Conservation (phyloP, 2,797 vertebrate species). For the Alfaro cultratus region DNA sequence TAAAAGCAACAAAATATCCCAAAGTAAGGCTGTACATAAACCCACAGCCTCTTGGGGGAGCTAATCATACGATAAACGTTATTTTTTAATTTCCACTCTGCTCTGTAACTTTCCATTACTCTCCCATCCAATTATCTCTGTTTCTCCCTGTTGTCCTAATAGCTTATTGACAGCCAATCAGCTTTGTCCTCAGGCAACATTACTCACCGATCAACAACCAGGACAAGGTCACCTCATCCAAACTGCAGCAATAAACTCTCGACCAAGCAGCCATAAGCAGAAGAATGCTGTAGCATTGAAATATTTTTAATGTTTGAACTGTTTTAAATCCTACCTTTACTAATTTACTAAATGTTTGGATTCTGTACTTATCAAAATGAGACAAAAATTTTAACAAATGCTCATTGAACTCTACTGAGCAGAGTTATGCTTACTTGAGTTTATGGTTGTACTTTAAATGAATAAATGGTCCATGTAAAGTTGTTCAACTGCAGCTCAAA, state of each 20-base stretch:
- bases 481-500: background rate
- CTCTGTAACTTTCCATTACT: conserved; percentile 18
- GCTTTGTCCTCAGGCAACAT: conserved; percentile 74
- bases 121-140: conserved; percentile 4
- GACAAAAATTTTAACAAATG: background rate
- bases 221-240: conserved; percentile 85
- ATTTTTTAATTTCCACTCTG: background rate
- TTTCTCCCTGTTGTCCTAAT: conserved; percentile 66
- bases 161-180: conserved; percentile 84
- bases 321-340: background rate
- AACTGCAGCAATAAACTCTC: conserved; percentile 20
- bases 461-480: background rate
- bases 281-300: background rate
- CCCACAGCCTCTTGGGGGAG: conserved; percentile 3
- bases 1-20: background rate
- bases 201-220: conserved; percentile 76
- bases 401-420: background rate
- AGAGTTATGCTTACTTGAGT: background rate
- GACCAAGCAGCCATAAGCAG: conserved; percentile 3
- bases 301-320: background rate
- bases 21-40: background rate
- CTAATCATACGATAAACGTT: background rate
- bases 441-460: background rate
- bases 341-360: background rate
- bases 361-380: background rate